phyloP scores from a whole-genome alignment of 1,140 invertebrate genomes.

The Radopholus similis region DNA sequence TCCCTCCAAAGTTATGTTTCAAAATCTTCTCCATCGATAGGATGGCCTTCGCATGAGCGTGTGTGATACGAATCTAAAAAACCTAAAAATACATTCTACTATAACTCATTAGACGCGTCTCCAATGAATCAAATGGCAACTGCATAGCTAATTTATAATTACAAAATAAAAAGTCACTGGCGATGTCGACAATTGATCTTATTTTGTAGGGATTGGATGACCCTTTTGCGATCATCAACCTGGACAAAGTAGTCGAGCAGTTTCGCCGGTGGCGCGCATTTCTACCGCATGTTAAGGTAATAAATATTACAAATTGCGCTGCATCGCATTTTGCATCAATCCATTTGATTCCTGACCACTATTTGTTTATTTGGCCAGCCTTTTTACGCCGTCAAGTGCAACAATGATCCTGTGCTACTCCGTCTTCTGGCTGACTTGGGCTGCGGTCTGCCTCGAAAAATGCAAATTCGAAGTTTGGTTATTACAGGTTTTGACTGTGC shows the following conservation, averaged over 20 bases:
- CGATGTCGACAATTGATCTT: not conserved
- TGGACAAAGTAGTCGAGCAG: slow-evolving; percentile 13
- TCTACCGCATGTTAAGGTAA: slow-evolving; percentile 15
- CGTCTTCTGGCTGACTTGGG: slow-evolving; percentile 80
- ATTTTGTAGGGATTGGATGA: slow-evolving; percentile 15
- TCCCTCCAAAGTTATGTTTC: no score
- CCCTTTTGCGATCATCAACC: slow-evolving; percentile 18
- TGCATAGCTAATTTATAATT: no score
- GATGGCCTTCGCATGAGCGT: no score
- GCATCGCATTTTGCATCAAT: not conserved
- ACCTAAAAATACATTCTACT: no score
- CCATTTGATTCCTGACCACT: not conserved
- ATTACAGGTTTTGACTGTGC: slow-evolving; percentile 86
- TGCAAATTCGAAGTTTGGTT: not conserved
- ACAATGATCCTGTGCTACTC: slow-evolving; percentile 77
- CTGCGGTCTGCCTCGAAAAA: slow-evolving; percentile 66
- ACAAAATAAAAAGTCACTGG: no score
- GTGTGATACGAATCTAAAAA: no score
- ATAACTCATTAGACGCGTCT: no score
- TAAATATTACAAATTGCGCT: not conserved
- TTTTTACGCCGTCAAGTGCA: slow-evolving; percentile 96
- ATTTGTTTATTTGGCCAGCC: slow-evolving; percentile 63
- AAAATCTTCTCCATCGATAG: no score
- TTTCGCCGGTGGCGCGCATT: slow-evolving; percentile 9
- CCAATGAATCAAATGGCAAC: no score